Evolutionary conservation across 2,888 invertebrate genomes (phyloP).

Genomic region (Epirrita christyi): DNA sequence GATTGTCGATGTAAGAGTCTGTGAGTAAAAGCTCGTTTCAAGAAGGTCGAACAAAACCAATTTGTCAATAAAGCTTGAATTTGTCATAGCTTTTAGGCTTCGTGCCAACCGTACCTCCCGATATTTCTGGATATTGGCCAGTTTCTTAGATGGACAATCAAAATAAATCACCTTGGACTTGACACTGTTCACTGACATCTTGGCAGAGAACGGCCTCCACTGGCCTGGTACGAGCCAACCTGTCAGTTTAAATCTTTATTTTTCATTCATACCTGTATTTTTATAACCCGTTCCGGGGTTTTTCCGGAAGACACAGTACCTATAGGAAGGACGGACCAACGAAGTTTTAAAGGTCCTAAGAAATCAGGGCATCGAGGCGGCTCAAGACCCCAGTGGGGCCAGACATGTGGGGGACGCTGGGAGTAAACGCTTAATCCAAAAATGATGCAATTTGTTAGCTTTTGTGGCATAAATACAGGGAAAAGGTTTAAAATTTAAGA

Average conservation of each 20-base stretch:
- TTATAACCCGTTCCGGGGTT: no score
- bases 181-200: conserved; percentile 55
- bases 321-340: no score
- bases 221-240: conserved; percentile 47
- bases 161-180: conserved; percentile 72
- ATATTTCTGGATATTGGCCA: conserved; percentile 62
- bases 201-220: conserved; percentile 26
- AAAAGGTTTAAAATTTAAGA: no score
- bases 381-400: no score
- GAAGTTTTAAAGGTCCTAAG: no score
- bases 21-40: conserved; percentile 10
- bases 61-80: conserved; percentile 15
- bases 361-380: no score
- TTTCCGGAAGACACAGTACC: no score
- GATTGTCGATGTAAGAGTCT: conserved; percentile 2
- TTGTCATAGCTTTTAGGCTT: conserved; percentile 17
- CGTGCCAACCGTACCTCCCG: conserved; percentile 13
- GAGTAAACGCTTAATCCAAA: no score
- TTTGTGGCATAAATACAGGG: no score
- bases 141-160: conserved; percentile 58
- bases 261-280: conserved; percentile 34
- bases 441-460: no score
- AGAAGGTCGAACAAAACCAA: conserved; percentile 16
- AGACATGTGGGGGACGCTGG: no score
- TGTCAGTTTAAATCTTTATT: conserved; percentile 39